Conservation (phyloP, 2,797 vertebrate genomes). For the Limnodromus scolopaceus region DNA sequence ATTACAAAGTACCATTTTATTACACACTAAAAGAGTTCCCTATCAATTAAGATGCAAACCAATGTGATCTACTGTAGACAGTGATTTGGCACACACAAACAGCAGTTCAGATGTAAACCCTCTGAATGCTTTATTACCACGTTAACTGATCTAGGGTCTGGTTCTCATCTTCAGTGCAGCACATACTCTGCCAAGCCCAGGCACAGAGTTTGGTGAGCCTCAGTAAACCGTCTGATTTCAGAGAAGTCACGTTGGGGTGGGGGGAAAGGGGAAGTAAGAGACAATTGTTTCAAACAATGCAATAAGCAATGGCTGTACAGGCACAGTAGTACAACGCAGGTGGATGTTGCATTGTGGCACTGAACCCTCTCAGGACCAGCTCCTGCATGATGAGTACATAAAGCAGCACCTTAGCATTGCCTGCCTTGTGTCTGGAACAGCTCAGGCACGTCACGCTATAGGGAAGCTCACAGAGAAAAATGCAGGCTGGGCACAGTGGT, state of each 20-base stretch:
- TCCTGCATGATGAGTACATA: fast-evolving
- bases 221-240: neutral
- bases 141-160: neutral
- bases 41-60: neutral
- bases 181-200: neutral
- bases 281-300: neutral
- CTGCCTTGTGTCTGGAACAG: neutral
- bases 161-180: neutral
- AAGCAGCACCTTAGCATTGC: fast-evolving
- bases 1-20: neutral
- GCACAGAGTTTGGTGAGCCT: neutral
- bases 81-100: fast-evolving
- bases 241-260: fast-evolving
- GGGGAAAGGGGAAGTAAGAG: neutral
- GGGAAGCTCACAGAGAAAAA: neutral
- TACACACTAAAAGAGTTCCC: neutral
- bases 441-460: fast-evolving
- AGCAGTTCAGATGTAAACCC: neutral
- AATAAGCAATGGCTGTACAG: neutral
- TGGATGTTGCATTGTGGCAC: fast-evolving
- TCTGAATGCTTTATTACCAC: neutral
- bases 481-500: fast-evolving
- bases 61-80: neutral
- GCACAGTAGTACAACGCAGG: fast-evolving
- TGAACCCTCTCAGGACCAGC: fast-evolving